A percentile compares a stretch with the other conserved stretches of the same genome.
Evolutionary conservation across 2,888 invertebrate genomes (phyloP).

Genomic region (Vandiemenella viatica): DNA sequence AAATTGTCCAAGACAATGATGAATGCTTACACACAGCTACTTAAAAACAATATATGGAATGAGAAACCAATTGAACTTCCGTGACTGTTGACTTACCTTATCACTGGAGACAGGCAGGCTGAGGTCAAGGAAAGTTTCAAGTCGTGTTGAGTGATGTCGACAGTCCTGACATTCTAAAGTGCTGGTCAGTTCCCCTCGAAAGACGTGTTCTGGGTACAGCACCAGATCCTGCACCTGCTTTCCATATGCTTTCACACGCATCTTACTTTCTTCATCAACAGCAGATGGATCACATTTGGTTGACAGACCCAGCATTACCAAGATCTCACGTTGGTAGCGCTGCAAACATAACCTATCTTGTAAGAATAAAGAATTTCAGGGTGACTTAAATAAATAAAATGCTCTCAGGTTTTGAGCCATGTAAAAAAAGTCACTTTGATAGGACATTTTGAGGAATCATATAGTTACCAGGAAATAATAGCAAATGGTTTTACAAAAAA

Average conservation of each 20-base stretch:
- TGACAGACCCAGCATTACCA: constrained; percentile 56
- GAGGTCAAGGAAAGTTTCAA: constrained; percentile 87
- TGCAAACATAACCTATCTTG: constrained; percentile 27
- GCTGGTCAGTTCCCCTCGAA: constrained; percentile 84
- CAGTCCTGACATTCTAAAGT: constrained; percentile 83
- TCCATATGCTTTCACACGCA: constrained; percentile 68
- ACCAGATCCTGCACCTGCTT: constrained; percentile 63
- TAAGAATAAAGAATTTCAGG: no score
- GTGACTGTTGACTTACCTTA: constrained; percentile 31
- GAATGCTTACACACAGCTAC: no score
- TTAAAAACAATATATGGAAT: no score
- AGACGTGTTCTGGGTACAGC: constrained; percentile 75
- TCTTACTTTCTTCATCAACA: constrained; percentile 58
- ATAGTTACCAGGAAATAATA: no score
- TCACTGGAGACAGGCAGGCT: constrained; percentile 75
- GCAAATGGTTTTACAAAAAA: no score
- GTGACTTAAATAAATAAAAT: no score
- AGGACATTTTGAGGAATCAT: no score
- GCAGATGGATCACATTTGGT: constrained; percentile 59
- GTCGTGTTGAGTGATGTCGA: constrained; percentile 66
- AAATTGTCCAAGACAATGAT: no score
- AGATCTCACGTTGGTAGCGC: constrained; percentile 68
- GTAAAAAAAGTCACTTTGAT: no score
- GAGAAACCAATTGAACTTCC: no score
- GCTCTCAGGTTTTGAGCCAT: no score